Evolutionary conservation across 2,797 vertebrate genomes (phyloP), one percentile per base, ranked within the genome.

Genomic region (Xiphorhynchus erythropygius): DNA sequence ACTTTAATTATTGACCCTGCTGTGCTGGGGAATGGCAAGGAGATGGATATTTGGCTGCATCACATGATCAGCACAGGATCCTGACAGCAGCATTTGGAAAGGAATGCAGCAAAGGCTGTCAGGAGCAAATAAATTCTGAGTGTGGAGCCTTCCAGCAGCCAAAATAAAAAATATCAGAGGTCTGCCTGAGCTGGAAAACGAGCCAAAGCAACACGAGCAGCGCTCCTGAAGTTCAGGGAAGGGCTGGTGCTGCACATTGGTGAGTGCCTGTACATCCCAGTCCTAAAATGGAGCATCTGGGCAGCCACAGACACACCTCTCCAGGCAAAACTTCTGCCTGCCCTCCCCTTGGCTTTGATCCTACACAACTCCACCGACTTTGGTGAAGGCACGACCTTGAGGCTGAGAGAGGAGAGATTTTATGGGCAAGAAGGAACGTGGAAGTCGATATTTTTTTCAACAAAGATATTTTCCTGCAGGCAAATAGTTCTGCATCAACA

Each of bases 1-100:
- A 14, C 57, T 97, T 96, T 87, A 93, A 96, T 97, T 96, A 92
- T 88, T 93, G 93, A 95, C 69, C 80, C 80, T 69, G 44, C 84
- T 71, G 63, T 56, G 78, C 79, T 71, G 55, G 24, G 37, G 37
- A 57, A 49, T 17, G 30, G 87, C 70, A 56, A 74, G 65, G 42
- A 74, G 86, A 89, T 69, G 64, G 90, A 83, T 62, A 60, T 93
- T 90, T 81, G 68, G 56, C 68, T 62, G 18, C 28, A 4, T 13
- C 59, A 59, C 47, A 16, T 25, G 33, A 68, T 76, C 90, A 75
- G 71, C 76, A 62, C 23, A 4, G 86, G 71, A 73, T 69, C 90
- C 57, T 37, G 65, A 92, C 23, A 75, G 77, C 55, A 79, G 64
- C 27, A 11, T 74, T 52, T 41, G 41, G 50, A 76, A 75, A 55